A percentile compares a stretch with the other conserved stretches of the same genome.
Evolutionary conservation across 2,113 vertebrate species (phyloP).

Genomic region (Indicator indicator): DNA sequence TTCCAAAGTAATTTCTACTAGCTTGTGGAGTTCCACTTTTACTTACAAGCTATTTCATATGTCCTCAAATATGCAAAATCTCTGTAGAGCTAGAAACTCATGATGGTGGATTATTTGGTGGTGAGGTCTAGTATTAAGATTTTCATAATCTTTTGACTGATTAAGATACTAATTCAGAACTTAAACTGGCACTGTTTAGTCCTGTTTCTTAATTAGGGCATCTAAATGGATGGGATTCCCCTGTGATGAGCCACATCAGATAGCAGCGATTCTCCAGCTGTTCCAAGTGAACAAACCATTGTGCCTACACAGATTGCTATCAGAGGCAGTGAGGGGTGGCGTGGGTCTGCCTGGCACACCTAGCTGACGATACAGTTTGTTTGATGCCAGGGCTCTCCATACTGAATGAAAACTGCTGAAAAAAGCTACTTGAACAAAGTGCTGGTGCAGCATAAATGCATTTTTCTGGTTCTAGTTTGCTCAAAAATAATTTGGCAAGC

Average conservation of each 20-base stretch:
- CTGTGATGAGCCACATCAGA: slow-evolving; percentile 52
- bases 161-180: neutral
- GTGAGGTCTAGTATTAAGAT: neutral
- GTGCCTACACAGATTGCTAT: neutral
- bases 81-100: neutral
- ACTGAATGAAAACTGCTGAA: neutral
- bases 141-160: neutral
- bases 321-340: neutral
- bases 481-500: neutral
- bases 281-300: slow-evolving; percentile 26
- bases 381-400: neutral
- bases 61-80: neutral
- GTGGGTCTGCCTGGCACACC: slow-evolving; percentile 11
- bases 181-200: neutral
- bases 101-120: neutral
- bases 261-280: neutral
- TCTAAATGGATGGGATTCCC: slow-evolving; percentile 37
- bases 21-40: neutral
- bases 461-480: neutral
- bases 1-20: neutral
- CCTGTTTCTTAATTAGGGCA: neutral
- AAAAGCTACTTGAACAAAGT: neutral
- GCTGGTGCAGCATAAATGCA: neutral
- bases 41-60: neutral
- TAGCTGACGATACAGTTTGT: neutral